Evolutionary conservation across 1,140 invertebrate species (phyloP).

Genomic region (Drosophila cardini): DNA sequence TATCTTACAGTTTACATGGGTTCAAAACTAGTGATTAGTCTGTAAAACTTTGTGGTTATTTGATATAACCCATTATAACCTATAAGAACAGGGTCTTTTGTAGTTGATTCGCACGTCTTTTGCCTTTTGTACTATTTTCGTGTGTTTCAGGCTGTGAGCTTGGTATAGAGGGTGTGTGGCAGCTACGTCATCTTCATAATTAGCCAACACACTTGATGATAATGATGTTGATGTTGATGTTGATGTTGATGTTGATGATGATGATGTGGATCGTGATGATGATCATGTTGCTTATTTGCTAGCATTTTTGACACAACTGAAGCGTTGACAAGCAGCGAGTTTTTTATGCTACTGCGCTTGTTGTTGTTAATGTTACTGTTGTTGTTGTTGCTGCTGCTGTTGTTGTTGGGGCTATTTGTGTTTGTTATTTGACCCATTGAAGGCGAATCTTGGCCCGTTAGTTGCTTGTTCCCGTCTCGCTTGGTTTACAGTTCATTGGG

Average conservation of each 20-base stretch:
- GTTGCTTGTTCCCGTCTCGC: constrained; percentile 33
- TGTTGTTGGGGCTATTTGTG: constrained; percentile 47
- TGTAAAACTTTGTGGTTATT: too few relatives aligned
- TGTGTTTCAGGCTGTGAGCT: constrained; percentile 17
- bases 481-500: constrained; percentile 75
- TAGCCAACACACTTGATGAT: not conserved
- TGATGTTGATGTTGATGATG: constrained; percentile 15
- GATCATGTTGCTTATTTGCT: constrained; percentile 4
- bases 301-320: constrained; percentile 46
- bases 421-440: constrained; percentile 68
- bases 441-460: constrained; percentile 42
- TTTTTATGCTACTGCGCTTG: constrained; percentile 1
- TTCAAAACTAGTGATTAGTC: too few relatives aligned
- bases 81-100: too few relatives aligned
- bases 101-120: too few relatives aligned
- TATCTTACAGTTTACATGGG: too few relatives aligned
- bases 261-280: constrained; percentile 5
- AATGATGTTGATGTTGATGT: not conserved
- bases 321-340: constrained; percentile 59
- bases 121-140: too few relatives aligned
- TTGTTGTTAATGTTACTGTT: constrained; percentile 25
- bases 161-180: constrained; percentile 50
- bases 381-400: constrained; percentile 22
- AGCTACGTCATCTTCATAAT: constrained; percentile 56
- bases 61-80: too few relatives aligned